Conservation (phyloP, 2,888 invertebrate genomes). For the Euphydryas editha region DNA sequence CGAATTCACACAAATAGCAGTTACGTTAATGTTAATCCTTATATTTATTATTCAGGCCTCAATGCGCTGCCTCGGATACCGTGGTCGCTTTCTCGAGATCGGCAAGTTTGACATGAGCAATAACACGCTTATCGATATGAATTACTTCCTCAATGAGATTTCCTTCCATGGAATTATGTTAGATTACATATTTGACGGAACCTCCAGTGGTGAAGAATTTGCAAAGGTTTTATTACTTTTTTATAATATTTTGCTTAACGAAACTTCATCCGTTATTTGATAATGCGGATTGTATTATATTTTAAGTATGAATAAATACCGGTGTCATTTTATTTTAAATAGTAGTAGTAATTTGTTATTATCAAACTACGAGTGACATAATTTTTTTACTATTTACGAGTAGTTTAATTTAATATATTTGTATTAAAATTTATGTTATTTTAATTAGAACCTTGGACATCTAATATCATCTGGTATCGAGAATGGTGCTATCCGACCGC, state of each 20-base stretch:
- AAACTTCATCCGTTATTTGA: too few relatives aligned
- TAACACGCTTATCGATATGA: slow-evolving; percentile 87
- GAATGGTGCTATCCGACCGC: slow-evolving; percentile 85
- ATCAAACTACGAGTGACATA: background rate
- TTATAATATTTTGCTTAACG: background rate
- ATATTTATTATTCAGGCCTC: slow-evolving; percentile 63
- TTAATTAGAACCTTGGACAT: slow-evolving; percentile 73
- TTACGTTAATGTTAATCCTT: background rate
- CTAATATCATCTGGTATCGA: slow-evolving; percentile 84
- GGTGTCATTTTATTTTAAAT: too few relatives aligned
- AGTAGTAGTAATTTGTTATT: too few relatives aligned
- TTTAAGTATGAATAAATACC: too few relatives aligned
- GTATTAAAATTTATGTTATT: too few relatives aligned
- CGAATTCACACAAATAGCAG: too few relatives aligned
- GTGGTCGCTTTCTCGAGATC: slow-evolving; percentile 90
- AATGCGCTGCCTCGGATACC: slow-evolving; percentile 78
- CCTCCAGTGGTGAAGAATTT: slow-evolving; percentile 58
- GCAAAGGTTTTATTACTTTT: slow-evolving; percentile 62
- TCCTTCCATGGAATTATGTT: slow-evolving; percentile 83
- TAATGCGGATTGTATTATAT: too few relatives aligned
- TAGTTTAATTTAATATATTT: too few relatives aligned
- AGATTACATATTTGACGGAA: slow-evolving; percentile 77
- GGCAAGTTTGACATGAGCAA: slow-evolving; percentile 90
- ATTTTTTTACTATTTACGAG: background rate
- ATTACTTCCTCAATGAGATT: slow-evolving; percentile 85